Percentiles rank a stretch among this genome's conserved stretches.
Conservation (phyloP, 1,140 invertebrate species). For the Heliothis virescens region DNA sequence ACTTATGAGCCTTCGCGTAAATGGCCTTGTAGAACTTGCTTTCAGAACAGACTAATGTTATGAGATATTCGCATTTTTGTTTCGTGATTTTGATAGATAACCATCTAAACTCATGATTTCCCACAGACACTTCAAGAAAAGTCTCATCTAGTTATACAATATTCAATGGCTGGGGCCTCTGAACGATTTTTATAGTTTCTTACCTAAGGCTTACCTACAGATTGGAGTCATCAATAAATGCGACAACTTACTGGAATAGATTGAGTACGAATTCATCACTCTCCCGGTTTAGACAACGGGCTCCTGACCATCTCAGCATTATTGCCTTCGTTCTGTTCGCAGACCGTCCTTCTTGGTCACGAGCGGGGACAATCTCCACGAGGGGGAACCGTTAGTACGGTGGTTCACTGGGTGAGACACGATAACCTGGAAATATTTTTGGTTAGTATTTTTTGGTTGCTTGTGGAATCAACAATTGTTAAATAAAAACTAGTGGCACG, state of each 20-base stretch:
- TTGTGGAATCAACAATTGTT: no score
- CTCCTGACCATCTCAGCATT: conserved; percentile 96
- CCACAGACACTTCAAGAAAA: not conserved
- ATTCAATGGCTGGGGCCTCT: no score
- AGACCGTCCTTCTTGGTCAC: conserved; percentile 93
- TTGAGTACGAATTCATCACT: conserved; percentile 97
- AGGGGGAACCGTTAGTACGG: conserved; percentile 98
- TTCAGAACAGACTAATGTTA: no score
- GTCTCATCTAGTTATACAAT: not conserved
- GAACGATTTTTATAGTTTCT: no score
- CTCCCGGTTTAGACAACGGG: conserved; percentile 95
- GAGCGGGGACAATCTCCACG: conserved; percentile 97
- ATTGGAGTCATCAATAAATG: no score
- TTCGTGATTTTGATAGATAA: no score
- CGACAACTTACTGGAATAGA: conserved; percentile 93
- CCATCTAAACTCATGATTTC: no score
- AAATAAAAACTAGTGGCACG: no score
- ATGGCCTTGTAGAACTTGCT: no score
- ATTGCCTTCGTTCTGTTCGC: conserved; percentile 90
- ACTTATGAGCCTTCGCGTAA: not conserved
- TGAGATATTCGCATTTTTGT: no score
- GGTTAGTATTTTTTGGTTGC: no score
- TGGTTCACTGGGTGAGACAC: conserved; percentile 97
- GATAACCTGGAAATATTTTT: conserved; percentile 66
- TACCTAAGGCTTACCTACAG: no score